A percentile compares a stretch with the other conserved stretches of the same genome.
These are phyloP conservation scores for Rissa tridactyla DNA, from an alignment of 2,113 vertebrate species.

Conservation along the genomic window DNA sequence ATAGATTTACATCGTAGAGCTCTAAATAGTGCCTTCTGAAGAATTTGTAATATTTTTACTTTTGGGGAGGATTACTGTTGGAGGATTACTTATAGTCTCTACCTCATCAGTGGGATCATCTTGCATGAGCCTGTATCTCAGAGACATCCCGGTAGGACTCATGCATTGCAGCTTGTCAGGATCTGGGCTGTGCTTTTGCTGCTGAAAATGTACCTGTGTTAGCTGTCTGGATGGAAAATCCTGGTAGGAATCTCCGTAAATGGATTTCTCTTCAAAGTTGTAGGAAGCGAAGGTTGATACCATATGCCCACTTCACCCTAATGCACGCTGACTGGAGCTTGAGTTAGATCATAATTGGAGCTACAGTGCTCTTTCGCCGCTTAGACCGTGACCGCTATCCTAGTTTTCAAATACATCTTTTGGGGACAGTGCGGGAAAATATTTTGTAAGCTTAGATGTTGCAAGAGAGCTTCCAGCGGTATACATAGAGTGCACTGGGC, in stretches of 20 bases:
- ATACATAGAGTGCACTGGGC: background rate
- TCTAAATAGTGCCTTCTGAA: background rate
- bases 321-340: background rate
- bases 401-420: background rate
- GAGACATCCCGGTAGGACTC: background rate
- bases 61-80: background rate
- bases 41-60: background rate
- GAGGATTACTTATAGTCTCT: background rate
- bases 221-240: background rate
- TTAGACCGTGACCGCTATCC: background rate
- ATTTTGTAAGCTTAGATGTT: background rate
- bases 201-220: background rate
- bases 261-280: background rate
- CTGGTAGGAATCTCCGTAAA: background rate
- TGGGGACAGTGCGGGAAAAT: background rate
- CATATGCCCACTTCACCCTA: background rate
- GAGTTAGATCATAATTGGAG: background rate
- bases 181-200: background rate
- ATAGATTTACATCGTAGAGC: background rate
- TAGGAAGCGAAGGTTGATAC: background rate
- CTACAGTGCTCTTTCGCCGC: background rate
- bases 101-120: background rate
- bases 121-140: background rate
- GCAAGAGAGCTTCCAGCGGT: background rate
- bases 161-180: background rate